Evolutionary conservation across 1,140 invertebrate genomes (phyloP).

Genomic region (Meloidogyne exigua): DNA sequence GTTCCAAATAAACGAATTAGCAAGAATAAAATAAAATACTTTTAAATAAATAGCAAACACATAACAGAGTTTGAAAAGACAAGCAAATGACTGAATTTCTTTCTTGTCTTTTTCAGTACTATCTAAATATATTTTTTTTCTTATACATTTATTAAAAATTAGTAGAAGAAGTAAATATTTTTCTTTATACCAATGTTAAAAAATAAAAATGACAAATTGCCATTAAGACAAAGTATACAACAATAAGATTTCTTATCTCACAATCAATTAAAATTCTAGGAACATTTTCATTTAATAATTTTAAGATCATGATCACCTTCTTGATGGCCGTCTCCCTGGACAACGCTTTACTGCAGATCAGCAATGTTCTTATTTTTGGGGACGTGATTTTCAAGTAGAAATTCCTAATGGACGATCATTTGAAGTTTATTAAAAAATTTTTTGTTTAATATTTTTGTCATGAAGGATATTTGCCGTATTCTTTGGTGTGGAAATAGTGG

Average conservation of each 20-base stretch:
- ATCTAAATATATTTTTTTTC: not conserved
- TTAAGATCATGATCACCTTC: conserved; percentile 55
- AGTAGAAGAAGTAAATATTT: not conserved
- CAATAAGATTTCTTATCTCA: no score
- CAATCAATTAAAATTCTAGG: no score
- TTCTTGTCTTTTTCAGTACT: not conserved
- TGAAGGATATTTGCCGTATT: conserved; percentile 62
- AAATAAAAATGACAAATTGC: not conserved
- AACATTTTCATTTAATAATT: not conserved
- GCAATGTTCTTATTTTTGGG: conserved; percentile 64
- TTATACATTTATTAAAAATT: not conserved
- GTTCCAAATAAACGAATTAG: not conserved
- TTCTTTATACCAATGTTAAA: not conserved
- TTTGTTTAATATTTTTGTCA: conserved; percentile 17
- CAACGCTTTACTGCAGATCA: conserved; percentile 62
- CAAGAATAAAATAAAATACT: not conserved
- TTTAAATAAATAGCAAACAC: not conserved
- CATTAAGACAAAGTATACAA: not conserved
- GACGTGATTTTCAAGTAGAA: conserved; percentile 60
- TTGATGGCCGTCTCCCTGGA: conserved; percentile 56
- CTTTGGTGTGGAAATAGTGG: conserved; percentile 63
- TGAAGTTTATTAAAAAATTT: conserved; percentile 36
- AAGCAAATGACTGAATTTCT: not conserved
- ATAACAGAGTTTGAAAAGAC: not conserved
- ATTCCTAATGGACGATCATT: conserved; percentile 56